Evolutionary conservation across 2,113 vertebrate genomes (phyloP).

Genomic region (Epinephelus moara): DNA sequence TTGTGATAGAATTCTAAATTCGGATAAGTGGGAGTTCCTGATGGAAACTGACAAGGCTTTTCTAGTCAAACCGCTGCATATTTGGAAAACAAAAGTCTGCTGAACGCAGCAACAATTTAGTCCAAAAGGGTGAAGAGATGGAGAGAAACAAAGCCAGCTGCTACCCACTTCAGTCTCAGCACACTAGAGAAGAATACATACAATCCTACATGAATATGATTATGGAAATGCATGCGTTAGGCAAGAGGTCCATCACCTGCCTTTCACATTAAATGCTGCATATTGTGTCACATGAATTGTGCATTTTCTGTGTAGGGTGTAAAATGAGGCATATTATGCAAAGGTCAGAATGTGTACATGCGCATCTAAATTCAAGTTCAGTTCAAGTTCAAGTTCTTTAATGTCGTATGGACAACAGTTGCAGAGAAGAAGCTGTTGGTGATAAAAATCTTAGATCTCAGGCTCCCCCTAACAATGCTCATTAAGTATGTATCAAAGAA

Average conservation of each 20-base stretch:
- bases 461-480: too few species aligned
- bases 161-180: slow-evolving; percentile 44
- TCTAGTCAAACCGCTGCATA: not conserved
- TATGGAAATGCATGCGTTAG: not conserved
- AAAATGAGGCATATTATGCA: not conserved
- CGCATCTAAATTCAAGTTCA: not conserved
- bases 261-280: not conserved
- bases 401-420: too few species aligned
- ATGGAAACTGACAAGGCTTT: not conserved
- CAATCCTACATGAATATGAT: slow-evolving; percentile 12
- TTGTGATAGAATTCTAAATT: slow-evolving; percentile 19
- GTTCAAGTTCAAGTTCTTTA: too few species aligned
- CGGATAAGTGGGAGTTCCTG: slow-evolving; percentile 1
- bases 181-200: slow-evolving; percentile 20
- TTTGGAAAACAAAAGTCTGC: not conserved
- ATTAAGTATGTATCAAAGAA: too few species aligned
- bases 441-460: too few species aligned
- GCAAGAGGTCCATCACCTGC: not conserved
- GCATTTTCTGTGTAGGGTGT: not conserved
- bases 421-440: too few species aligned
- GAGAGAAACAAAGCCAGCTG: slow-evolving; percentile 67
- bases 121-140: slow-evolving; percentile 55
- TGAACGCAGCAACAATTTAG: slow-evolving; percentile 57
- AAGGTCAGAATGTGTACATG: not conserved
- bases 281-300: not conserved